Base-by-base conservation (phyloP, 2,888 invertebrate genomes). In the Norana najaformis region DNA sequence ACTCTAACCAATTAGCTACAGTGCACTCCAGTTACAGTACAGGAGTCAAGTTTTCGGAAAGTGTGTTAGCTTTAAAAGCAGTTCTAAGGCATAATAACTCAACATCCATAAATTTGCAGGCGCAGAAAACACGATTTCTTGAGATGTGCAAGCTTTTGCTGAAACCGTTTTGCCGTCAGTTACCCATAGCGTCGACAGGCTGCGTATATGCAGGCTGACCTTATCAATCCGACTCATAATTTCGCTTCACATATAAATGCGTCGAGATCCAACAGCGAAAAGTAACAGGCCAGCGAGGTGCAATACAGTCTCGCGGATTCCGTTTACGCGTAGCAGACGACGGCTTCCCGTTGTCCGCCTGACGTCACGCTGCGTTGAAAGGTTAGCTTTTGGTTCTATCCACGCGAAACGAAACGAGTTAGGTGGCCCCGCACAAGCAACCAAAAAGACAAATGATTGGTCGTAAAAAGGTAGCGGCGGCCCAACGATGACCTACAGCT, bases 391-490 rank as follows among this genome's bases (percentile, higher is more conserved):
- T 16, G 69, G n/a, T 69, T 69, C 69, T n/a, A 69, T 69, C 69
- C 6, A 69, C n/a, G 69, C 69, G n/a, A 69, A 69, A 53, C 53
- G 85, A 37, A 85, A 35, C 85, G 85, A 85, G 36, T 37, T 85
- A 85, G 85, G 85, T 36, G 85, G 85, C 85, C n/a, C 85, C 37
- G 85, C 85, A 35, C 35, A 85, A 36, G 16, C 85, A n/a, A 37
- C 35, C n/a, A 35, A 85, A 36, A 37, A 85, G 85, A 85, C 85
- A 85, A 85, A 85, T 85, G 85, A 85, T 85, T 85, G 85, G 85
- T 6, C 37, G 85, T 85, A 85, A 85, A 85, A 85, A 69, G 47
- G 3, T 47, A 23, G 23, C 47, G 69, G 69, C n/a, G 69, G 69
- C 69, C 69, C 8, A 69, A n/a, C 16, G n/a, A n/a, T 69, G n/a